Evolutionary conservation across 2,797 vertebrate genomes (phyloP).

Genomic region (Acridotheres tristis): DNA sequence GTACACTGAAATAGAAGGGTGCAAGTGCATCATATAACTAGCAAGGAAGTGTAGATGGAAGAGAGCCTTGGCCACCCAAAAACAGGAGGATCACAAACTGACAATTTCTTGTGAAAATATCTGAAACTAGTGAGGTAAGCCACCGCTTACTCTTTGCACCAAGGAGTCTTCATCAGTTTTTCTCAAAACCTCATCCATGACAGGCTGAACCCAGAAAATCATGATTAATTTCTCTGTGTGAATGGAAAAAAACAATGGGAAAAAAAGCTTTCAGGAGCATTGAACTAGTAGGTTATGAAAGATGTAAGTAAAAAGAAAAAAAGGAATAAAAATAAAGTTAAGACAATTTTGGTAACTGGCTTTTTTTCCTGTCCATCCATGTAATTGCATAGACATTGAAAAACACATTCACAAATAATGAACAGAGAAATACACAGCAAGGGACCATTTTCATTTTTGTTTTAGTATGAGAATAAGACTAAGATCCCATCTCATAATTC

Average conservation of each 20-base stretch:
- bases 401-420: neutral
- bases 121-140: neutral
- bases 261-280: neutral
- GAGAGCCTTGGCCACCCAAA: neutral
- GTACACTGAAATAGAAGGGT: neutral
- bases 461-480: neutral
- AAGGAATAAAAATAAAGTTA: neutral
- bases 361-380: neutral
- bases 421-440: neutral
- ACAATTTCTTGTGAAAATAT: neutral
- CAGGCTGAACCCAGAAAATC: neutral
- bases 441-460: neutral
- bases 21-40: neutral
- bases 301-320: neutral
- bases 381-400: neutral
- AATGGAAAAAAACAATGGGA: neutral
- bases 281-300: neutral
- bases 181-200: rapidly evolving
- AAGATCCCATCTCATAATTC: neutral
- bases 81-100: neutral
- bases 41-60: neutral
- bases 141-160: neutral
- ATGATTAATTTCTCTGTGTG: neutral
- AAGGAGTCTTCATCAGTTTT: neutral
- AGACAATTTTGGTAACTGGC: neutral